These are phyloP conservation scores for Spilarctia lutea DNA, from an alignment of 2,888 invertebrate species.

Conservation along the genomic window DNA sequence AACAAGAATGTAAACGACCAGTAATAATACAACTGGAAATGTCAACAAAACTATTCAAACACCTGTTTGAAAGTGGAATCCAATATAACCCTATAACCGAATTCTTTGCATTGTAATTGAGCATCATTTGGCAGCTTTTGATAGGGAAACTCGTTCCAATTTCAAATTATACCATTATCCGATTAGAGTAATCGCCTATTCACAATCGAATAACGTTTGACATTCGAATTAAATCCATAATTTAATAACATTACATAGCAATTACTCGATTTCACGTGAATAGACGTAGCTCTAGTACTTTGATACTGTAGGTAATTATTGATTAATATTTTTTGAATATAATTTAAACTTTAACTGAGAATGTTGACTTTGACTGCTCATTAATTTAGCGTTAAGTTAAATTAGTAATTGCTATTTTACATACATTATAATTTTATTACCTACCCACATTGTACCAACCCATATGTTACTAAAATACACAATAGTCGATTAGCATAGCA, in stretches of 20 bases:
- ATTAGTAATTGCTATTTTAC: constrained; percentile 4
- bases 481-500: not conserved
- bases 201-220: constrained; percentile 41
- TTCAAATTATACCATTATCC: constrained; percentile 63
- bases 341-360: not conserved
- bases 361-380: constrained; percentile 6
- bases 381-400: constrained; percentile 5
- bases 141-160: constrained; percentile 57
- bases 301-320: constrained; percentile 21
- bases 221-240: constrained; percentile 46
- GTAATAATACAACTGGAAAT: constrained; percentile 27
- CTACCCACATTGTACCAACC: constrained; percentile 12
- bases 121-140: constrained; percentile 49
- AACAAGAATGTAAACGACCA: constrained; percentile 6
- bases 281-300: constrained; percentile 1
- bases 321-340: constrained; percentile 9
- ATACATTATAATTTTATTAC: constrained; percentile 13
- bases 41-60: constrained; percentile 46
- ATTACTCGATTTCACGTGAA: constrained; percentile 32
- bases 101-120: constrained; percentile 48
- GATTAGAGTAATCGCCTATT: constrained; percentile 52
- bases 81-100: constrained; percentile 40
- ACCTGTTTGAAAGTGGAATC: constrained; percentile 51
- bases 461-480: constrained; percentile 9
- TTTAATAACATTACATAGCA: constrained; percentile 38